These are phyloP conservation scores for Campaea margaritaria DNA, from an alignment of 2,888 invertebrate species.

Conservation along the genomic window DNA sequence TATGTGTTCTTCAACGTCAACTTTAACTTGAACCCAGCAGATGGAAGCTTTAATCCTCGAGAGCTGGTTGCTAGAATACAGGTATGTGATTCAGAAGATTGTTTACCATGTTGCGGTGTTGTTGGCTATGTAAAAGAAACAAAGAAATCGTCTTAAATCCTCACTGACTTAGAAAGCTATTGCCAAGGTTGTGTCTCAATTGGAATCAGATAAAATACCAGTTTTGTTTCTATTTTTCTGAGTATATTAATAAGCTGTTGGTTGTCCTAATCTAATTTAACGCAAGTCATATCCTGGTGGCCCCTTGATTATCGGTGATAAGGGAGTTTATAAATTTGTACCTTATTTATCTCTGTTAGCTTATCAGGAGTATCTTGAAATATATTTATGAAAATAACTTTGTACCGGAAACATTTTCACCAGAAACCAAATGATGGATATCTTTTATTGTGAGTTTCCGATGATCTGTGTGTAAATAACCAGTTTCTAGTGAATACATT, in stretches of 20 bases:
- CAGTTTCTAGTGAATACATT: no score
- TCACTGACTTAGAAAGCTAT: constrained; percentile 22
- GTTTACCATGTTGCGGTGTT: not conserved
- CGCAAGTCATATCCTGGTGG: not conserved
- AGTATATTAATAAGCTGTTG: not conserved
- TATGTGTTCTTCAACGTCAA: constrained; percentile 76
- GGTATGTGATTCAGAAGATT: constrained; percentile 55
- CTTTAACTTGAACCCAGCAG: constrained; percentile 75
- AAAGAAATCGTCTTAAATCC: constrained; percentile 9
- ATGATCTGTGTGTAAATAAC: no score
- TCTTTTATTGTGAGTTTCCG: no score
- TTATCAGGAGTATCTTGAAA: not conserved
- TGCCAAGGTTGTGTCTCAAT: constrained; percentile 16
- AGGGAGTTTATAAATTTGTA: not conserved
- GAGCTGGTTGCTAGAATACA: constrained; percentile 76
- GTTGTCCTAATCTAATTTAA: not conserved
- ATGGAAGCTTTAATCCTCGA: constrained; percentile 71
- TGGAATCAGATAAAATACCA: not conserved
- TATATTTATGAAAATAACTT: not conserved
- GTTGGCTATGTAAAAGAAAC: not conserved
- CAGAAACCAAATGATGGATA: no score
- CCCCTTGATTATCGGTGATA: not conserved
- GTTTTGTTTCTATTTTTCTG: not conserved
- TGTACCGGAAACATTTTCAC: not conserved
- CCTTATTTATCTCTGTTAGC: not conserved